A percentile compares a stretch with the other conserved stretches of the same genome.
phyloP scores from a whole-genome alignment of 2,888 invertebrate genomes.

The Amaurobius ferox region DNA sequence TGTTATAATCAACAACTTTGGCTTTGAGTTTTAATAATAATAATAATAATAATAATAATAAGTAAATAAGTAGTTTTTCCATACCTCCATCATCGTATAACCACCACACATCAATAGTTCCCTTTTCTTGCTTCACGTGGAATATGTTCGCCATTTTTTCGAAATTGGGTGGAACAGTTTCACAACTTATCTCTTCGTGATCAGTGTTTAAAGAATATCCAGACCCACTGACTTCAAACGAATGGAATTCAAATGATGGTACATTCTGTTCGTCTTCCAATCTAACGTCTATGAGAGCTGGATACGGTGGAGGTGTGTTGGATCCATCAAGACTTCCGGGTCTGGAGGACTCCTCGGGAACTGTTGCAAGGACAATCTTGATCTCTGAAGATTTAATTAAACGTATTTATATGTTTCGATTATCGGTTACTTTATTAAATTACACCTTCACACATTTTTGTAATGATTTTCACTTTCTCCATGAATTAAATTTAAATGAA shows the following conservation, averaged over 20 bases:
- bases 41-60: no score
- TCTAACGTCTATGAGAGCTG: no score
- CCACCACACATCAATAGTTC: constrained; percentile 98
- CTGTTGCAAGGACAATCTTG: constrained; percentile 45
- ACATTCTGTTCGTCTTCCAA: no score
- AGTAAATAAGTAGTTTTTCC: background rate
- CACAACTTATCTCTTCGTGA: background rate
- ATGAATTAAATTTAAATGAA: no score
- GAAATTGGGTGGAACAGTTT: constrained; percentile 81
- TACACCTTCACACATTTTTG: no score
- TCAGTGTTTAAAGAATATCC: no score
- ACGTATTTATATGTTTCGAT: no score
- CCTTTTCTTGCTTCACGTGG: constrained; percentile 87
- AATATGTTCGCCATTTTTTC: constrained; percentile 86
- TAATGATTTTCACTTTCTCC: no score
- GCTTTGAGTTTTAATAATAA: no score
- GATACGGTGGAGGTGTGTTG: background rate
- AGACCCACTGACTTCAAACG: background rate
- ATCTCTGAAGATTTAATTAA: no score
- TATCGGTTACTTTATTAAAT: no score
- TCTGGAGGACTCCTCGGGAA: constrained; percentile 33
- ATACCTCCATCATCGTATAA: constrained; percentile 82
- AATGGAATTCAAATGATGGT: background rate
- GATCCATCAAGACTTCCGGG: background rate
- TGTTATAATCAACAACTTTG: no score